Evolutionary conservation across 2,888 invertebrate genomes (phyloP).

Genomic region (Anoncus sp.): DNA sequence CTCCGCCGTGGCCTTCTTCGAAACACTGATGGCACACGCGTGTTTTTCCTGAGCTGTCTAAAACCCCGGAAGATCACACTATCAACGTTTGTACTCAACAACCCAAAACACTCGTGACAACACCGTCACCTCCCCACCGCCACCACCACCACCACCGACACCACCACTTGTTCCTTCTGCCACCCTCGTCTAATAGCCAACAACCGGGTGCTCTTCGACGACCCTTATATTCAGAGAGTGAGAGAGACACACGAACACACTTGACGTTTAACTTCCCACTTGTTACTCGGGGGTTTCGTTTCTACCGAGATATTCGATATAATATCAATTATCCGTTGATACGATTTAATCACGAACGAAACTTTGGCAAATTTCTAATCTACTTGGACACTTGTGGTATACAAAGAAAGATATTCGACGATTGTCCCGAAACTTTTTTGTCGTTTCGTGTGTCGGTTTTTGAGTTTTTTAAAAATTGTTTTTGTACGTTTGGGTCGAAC

Average conservation of each 20-base stretch:
- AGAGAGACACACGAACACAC: too few species aligned
- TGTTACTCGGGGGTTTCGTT: too few species aligned
- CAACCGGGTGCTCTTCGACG: slow-evolving; percentile 27
- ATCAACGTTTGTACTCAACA: slow-evolving; percentile 27
- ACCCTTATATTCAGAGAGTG: too few species aligned
- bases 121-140: too few species aligned
- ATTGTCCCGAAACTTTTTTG: slow-evolving; percentile 7
- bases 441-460: too few species aligned
- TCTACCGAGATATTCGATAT: not conserved
- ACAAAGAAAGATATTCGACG: too few species aligned
- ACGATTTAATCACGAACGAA: not conserved
- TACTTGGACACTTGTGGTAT: too few species aligned
- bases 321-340: slow-evolving; percentile 1
- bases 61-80: slow-evolving; percentile 25
- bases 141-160: too few species aligned
- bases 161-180: slow-evolving; percentile 30
- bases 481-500: not conserved
- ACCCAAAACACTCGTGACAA: slow-evolving; percentile 43
- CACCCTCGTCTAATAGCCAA: slow-evolving; percentile 42
- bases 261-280: slow-evolving; percentile 35
- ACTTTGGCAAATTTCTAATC: too few species aligned
- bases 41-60: slow-evolving; percentile 25
- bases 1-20: slow-evolving; percentile 68
- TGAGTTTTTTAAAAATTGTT: too few species aligned
- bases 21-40: too few species aligned